These are phyloP conservation scores for Entomobrya proxima DNA, from an alignment of 2,888 invertebrate genomes.

Conservation along the genomic window DNA sequence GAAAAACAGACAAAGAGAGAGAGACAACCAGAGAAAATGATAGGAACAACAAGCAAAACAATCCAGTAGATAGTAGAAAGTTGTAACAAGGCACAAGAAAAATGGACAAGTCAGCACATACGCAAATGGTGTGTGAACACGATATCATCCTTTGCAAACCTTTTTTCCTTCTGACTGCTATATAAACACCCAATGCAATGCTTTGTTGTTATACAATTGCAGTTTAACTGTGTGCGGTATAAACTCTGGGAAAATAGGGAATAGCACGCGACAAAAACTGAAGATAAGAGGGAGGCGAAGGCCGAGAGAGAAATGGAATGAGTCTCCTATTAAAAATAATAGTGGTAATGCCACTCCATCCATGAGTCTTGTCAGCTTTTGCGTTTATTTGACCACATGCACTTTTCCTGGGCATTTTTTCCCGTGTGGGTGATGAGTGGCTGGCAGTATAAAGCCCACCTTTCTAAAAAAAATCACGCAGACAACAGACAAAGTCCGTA, in stretches of 20 bases:
- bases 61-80: not conserved
- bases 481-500: too few species aligned
- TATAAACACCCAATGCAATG: not conserved
- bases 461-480: too few species aligned
- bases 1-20: not conserved
- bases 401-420: not conserved
- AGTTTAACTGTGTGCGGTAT: not conserved
- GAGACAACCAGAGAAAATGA: not conserved
- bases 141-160: slow-evolving; percentile 72
- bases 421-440: not conserved
- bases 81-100: slow-evolving; percentile 52
- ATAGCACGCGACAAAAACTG: slow-evolving; percentile 64
- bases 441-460: not conserved
- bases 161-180: slow-evolving; percentile 28
- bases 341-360: slow-evolving; percentile 37
- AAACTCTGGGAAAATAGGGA: slow-evolving; percentile 49
- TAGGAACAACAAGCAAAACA: slow-evolving; percentile 26
- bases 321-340: slow-evolving; percentile 59
- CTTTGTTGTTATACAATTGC: not conserved
- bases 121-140: slow-evolving; percentile 75
- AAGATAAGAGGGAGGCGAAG: slow-evolving; percentile 12
- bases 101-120: slow-evolving; percentile 71
- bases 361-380: slow-evolving; percentile 21
- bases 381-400: slow-evolving; percentile 40
- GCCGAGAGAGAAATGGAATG: slow-evolving; percentile 61